A percentile compares a stretch with the other conserved stretches of the same genome.
Evolutionary conservation across 2,888 invertebrate genomes (phyloP).

Genomic region (Lepidochitona cinerea): DNA sequence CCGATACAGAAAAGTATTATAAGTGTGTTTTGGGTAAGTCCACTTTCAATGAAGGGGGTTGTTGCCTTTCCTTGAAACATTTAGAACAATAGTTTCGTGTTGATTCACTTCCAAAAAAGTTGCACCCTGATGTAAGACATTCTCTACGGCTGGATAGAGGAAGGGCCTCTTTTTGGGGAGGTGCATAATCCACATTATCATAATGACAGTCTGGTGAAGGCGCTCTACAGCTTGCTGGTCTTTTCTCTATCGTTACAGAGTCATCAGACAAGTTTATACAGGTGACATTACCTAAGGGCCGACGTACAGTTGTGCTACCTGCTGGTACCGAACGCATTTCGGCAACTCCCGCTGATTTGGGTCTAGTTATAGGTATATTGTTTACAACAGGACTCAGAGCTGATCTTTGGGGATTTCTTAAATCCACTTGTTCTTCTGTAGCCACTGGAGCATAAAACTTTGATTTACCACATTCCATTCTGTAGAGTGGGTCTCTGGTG

Average conservation of each 20-base stretch:
- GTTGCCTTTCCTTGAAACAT: not conserved
- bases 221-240: no score
- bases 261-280: not conserved
- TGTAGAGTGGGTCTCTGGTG: constrained; percentile 1
- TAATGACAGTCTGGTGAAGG: not conserved
- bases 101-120: not conserved
- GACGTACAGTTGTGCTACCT: not conserved
- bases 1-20: no score
- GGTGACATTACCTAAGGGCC: not conserved
- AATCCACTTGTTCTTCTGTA: not conserved
- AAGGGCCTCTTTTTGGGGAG: not conserved
- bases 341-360: not conserved
- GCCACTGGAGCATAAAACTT: constrained; percentile 57
- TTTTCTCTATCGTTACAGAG: not conserved
- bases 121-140: not conserved
- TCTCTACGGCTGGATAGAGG: not conserved
- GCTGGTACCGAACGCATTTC: not conserved
- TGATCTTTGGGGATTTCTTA: not conserved
- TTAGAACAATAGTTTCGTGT: not conserved
- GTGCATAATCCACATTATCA: not conserved
- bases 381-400: not conserved
- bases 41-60: not conserved
- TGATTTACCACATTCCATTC: constrained; percentile 49
- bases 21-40: not conserved
- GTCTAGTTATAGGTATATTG: not conserved